A percentile compares a stretch with the other conserved stretches of the same genome.
Evolutionary conservation across 2,888 invertebrate species (phyloP).

Genomic region (Aphodius granarius): DNA sequence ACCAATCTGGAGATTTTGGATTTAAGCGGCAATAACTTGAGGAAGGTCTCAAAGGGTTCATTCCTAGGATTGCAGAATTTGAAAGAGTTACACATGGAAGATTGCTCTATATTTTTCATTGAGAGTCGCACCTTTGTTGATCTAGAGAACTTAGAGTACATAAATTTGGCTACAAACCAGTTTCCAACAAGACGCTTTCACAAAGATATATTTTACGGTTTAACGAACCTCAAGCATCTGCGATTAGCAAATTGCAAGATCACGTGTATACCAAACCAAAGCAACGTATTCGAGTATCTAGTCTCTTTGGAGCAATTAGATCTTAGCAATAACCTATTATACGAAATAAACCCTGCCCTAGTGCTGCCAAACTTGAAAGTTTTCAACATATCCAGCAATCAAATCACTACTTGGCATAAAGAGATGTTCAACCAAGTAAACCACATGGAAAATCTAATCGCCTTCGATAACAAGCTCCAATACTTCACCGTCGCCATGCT

Average conservation of each 20-base stretch:
- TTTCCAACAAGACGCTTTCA: conserved; percentile 44
- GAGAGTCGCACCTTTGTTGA: conserved; percentile 55
- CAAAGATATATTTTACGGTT: conserved; percentile 55
- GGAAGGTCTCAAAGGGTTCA: conserved; percentile 56
- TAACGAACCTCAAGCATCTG: conserved; percentile 56
- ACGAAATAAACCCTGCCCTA: conserved; percentile 52
- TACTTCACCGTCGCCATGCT: conserved; percentile 61
- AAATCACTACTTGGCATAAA: conserved; percentile 58
- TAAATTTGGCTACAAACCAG: conserved; percentile 61
- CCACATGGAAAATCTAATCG: conserved; percentile 49
- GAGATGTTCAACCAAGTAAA: conserved; percentile 55
- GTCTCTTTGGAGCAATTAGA: conserved; percentile 57
- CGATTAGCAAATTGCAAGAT: conserved; percentile 59
- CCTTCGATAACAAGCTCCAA: conserved; percentile 61
- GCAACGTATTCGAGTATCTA: conserved; percentile 58
- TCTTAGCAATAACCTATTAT: conserved; percentile 57
- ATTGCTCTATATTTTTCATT: conserved; percentile 58
- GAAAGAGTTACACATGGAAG: conserved; percentile 57
- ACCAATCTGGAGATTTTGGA: conserved; percentile 56
- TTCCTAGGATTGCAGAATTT: conserved; percentile 58
- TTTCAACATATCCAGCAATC: conserved; percentile 59
- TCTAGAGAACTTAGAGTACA: conserved; percentile 53
- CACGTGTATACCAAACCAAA: conserved; percentile 48
- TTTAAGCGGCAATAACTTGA: conserved; percentile 59
- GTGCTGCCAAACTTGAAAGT: conserved; percentile 54